These are phyloP conservation scores for Trididemnum clinides DNA, from an alignment of 23 tunicate genomes.

Conservation along the genomic window DNA sequence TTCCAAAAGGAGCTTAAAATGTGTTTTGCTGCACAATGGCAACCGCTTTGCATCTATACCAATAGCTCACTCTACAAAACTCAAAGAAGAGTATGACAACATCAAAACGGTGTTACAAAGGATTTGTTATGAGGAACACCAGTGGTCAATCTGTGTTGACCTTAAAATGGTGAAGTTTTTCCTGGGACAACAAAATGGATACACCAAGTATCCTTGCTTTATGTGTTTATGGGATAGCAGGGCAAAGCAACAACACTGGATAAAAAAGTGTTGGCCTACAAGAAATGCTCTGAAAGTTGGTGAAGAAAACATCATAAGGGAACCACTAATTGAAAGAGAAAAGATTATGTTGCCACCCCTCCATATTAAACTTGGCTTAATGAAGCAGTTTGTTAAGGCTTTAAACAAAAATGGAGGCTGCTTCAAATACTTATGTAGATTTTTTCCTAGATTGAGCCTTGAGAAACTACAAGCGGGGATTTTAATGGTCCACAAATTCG, in stretches of 20 bases:
- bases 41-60: neutral
- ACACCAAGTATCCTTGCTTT: conserved; percentile 37
- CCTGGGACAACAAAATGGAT: neutral
- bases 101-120: too few species aligned
- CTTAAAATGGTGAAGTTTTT: conserved; percentile 8
- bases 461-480: conserved; percentile 10
- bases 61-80: neutral
- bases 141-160: conserved; percentile 4
- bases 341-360: neutral
- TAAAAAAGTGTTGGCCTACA: neutral
- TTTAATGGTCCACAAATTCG: conserved; percentile 24
- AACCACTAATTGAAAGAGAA: neutral
- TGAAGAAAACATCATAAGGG: neutral
- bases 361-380: conserved; percentile 27
- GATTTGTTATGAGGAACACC: too few species aligned
- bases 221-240: conserved; percentile 1
- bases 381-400: conserved; percentile 38
- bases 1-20: conserved; percentile 22
- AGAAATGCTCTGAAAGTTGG: neutral
- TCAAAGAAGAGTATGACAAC: conserved; percentile 9
- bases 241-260: neutral
- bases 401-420: neutral
- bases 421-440: neutral
- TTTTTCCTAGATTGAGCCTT: neutral
- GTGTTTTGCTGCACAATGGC: conserved; percentile 4